A percentile compares a stretch with the other conserved stretches of the same genome.
These are phyloP conservation scores for Acanthoscelides obtectus DNA, from an alignment of 2,888 invertebrate species.

Conservation along the genomic window DNA sequence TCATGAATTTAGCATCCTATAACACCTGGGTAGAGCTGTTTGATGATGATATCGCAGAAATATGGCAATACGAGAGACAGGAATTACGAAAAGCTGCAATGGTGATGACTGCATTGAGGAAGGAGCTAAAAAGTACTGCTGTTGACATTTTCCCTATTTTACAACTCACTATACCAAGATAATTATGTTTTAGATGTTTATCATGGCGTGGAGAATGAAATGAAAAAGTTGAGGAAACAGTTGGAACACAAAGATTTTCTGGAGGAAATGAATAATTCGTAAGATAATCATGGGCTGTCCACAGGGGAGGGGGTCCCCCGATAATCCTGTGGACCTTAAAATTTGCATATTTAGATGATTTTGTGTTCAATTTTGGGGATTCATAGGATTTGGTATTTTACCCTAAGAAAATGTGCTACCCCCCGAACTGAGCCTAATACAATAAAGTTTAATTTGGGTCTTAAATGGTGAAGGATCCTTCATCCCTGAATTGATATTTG, in stretches of 20 bases:
- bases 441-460: no score
- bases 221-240: slow-evolving; percentile 13
- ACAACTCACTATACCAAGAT: neutral
- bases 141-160: no score
- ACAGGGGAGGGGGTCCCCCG: no score
- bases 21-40: slow-evolving; percentile 28
- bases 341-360: no score
- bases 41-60: slow-evolving; percentile 22
- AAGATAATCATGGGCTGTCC: no score
- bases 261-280: slow-evolving; percentile 10
- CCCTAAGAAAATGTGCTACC: no score
- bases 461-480: no score
- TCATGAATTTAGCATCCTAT: slow-evolving; percentile 11
- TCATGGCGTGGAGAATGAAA: slow-evolving; percentile 12
- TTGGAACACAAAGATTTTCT: slow-evolving; percentile 14
- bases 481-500: no score
- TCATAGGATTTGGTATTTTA: no score
- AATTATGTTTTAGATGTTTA: slow-evolving; percentile 17
- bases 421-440: no score
- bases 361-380: no score
- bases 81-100: slow-evolving; percentile 22
- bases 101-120: slow-evolving; percentile 25
- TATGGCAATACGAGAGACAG: slow-evolving; percentile 24
- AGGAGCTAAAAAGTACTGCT: slow-evolving; percentile 27
- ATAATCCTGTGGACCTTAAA: no score